Evolutionary conservation across 2,888 invertebrate species (phyloP).

Genomic region (Congeria kusceri): DNA sequence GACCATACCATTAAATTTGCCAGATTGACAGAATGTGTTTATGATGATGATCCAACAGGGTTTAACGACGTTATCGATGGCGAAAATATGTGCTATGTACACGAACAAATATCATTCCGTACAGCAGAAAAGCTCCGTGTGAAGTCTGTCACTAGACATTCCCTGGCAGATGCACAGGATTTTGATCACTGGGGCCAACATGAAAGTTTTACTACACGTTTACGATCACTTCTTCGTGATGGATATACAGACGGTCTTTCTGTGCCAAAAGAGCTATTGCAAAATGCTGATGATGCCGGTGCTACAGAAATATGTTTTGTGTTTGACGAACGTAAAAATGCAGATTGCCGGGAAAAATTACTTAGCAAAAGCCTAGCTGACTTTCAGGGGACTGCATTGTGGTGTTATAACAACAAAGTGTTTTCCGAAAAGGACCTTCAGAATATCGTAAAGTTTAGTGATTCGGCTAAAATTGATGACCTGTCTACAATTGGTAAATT

Average conservation of each 20-base stretch:
- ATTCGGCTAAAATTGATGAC: slow-evolving; percentile 79
- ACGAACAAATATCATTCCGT: slow-evolving; percentile 58
- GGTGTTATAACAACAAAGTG: slow-evolving; percentile 81
- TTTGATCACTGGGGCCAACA: slow-evolving; percentile 73
- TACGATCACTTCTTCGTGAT: slow-evolving; percentile 69
- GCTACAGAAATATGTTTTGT: slow-evolving; percentile 73
- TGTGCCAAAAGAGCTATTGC: slow-evolving; percentile 79
- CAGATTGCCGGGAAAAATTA: slow-evolving; percentile 59
- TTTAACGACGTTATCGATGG: slow-evolving; percentile 2
- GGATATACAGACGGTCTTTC: slow-evolving; percentile 79
- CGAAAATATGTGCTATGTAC: slow-evolving; percentile 25
- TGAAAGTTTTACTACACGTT: slow-evolving; percentile 75
- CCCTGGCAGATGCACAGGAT: slow-evolving; percentile 65
- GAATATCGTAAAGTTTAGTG: slow-evolving; percentile 82
- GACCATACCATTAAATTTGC: slow-evolving; percentile 4
- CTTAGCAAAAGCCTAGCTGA: slow-evolving; percentile 76
- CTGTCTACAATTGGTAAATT: slow-evolving; percentile 81
- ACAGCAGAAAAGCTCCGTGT: slow-evolving; percentile 73
- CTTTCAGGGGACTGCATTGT: slow-evolving; percentile 83
- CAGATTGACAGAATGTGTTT: slow-evolving; percentile 21
- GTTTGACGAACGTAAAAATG: slow-evolving; percentile 79
- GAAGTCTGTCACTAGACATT: slow-evolving; percentile 69
- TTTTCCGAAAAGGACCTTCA: slow-evolving; percentile 81
- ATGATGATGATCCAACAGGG: slow-evolving; percentile 12
- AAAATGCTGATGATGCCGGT: slow-evolving; percentile 82